Evolutionary conservation across 2,888 invertebrate species (phyloP), one percentile per base, ranked within the genome.

Genomic region (Ecdyonurus torrentis): DNA sequence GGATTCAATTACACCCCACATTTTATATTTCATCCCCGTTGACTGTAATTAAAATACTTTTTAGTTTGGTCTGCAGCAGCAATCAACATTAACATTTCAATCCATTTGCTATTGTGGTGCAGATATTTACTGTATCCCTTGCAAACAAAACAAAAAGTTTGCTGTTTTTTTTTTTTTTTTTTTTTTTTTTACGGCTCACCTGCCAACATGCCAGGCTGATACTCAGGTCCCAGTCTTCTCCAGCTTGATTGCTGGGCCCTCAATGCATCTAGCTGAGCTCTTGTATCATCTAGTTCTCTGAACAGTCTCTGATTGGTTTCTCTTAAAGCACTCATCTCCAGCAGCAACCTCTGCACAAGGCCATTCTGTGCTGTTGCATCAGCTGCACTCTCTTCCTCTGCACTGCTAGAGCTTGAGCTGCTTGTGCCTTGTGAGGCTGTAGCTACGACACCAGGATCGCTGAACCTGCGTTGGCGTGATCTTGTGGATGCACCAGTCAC

Each of bases 261-360:
- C 71, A 82, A 74, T 71, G 77, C 78, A 70, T 82, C 82, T 71
- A 83, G 74, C 68, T 80, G 78, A 78, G 86, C 83, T 79, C 83
- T 85, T 64, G 87, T 83, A 70, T 88, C 86, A 70, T 83, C 81
- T 69, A 89, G 78, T 72, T 89, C 88, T 72, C 84, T 83, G 70
- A 81, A 86, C 71, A 89, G 79, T 77, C 85, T 86, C 68, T 84
- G 81, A 74, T 89, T 89, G 64, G 82, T 80, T 68, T 86, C 83
- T 71, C 86, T 87, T 68, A 89, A 72, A 63, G 82, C 70, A 70
- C 81, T 78, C 67, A 89, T 86, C 77, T 89, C 89, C 70, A 87
- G 87, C 66, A 87, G 79, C 37, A 89, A 76, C 64, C 84, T 82
- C 60, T 81, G 75, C 58, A 85, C 73, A 59, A 85, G 72, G 68